Percentiles rank a stretch among this genome's conserved stretches.
phyloP scores from a whole-genome alignment of 1,140 invertebrate species.

The Dendrolimus punctatus region DNA sequence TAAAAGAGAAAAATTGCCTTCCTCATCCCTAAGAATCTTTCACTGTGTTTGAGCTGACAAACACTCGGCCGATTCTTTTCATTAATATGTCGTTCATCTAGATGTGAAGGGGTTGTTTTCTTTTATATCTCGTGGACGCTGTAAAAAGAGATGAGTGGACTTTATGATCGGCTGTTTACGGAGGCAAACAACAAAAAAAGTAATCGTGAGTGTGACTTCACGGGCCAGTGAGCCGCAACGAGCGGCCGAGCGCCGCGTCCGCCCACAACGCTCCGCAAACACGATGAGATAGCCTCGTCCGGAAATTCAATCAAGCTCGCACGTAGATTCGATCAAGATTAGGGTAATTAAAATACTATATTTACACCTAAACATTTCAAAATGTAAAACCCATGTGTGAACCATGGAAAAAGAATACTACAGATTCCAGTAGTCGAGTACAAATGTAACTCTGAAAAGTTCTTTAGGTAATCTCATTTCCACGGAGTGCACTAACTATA shows the following conservation, averaged over 20 bases:
- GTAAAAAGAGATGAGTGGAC: slow-evolving; percentile 21
- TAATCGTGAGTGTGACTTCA: slow-evolving; percentile 62
- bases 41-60: too few species aligned
- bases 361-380: slow-evolving; percentile 39
- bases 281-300: slow-evolving; percentile 57
- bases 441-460: too few species aligned
- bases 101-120: too few species aligned
- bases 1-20: too few species aligned
- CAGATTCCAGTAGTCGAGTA: too few species aligned
- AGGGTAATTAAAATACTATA: slow-evolving; percentile 66
- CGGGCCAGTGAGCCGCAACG: slow-evolving; percentile 54
- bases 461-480: too few species aligned
- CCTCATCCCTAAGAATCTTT: too few species aligned
- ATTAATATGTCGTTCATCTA: too few species aligned
- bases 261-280: slow-evolving; percentile 55
- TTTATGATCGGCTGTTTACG: slow-evolving; percentile 61
- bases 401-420: too few species aligned
- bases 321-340: slow-evolving; percentile 68
- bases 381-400: background rate
- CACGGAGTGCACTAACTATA: too few species aligned
- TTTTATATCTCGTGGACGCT: slow-evolving; percentile 5
- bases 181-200: slow-evolving; percentile 60
- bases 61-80: too few species aligned
- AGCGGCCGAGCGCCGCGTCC: slow-evolving; percentile 21
- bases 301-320: slow-evolving; percentile 68